Evolutionary conservation across 2,888 invertebrate species (phyloP), one percentile per base, ranked within the genome.

Genomic region (Iselma pallidipennis): DNA sequence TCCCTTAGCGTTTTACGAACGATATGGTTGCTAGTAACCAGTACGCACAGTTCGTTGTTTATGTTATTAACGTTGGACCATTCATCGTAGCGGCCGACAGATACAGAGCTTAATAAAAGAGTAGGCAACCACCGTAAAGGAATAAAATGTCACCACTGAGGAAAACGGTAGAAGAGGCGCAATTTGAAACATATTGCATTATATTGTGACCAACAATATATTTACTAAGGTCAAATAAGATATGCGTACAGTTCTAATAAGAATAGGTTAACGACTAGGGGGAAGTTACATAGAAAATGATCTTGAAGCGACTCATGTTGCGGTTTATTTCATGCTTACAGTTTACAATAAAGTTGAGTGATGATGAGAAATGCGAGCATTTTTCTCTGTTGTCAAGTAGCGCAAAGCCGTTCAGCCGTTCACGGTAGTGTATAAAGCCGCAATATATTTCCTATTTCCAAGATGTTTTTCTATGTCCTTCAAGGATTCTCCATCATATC

Each of bases 51-150:
- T 76, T 76, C 73, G 69, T 75, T 75, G 75, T 76, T 76, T 77
- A 76, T 75, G 75, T 75, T 75, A 77, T 76, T 76, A 76, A 75
- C 73, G 71, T 68, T 61, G 65, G 73, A 71, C 76, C 76, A 77
- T 77, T 78, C 75, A 76, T 77, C 74, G 69, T 76, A 70, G 62
- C 68, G 66, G 63, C 67, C 71, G 76, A 77, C 77, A 77, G 77
- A 77, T 76, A 75, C 76, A 75, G 74, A 72, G 75, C 76, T 78
- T 77, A 76, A 77, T 76, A 76, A 77, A 76, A 78, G 76, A 75
- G 75, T 74, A 76, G 74, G 74, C 75, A 76, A 75, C 74, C 74
- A 74, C 75, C 75, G 74, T 75, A 72, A 75, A 72, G 70, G 66
- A 73, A 73, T 74, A 74, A 76, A 74, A 74, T 71, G 72, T 74